Evolutionary conservation across 2,113 vertebrate genomes (phyloP).

Genomic region (Sylvietta virens): DNA sequence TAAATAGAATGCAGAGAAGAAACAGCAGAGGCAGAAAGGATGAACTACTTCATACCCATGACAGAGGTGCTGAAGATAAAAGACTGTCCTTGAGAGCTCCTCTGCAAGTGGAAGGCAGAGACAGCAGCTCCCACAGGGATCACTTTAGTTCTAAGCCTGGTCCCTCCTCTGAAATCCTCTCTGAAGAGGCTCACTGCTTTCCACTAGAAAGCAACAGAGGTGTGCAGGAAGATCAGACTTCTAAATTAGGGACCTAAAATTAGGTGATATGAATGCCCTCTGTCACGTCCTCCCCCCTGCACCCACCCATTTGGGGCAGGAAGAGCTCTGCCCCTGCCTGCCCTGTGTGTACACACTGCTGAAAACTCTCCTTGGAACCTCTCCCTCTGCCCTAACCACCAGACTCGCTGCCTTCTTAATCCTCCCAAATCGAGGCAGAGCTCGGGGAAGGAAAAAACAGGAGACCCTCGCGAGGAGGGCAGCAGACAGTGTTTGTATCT

Average conservation of each 20-base stretch:
- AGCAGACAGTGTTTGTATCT: background rate
- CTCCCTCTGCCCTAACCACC: background rate
- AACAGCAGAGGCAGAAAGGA: background rate
- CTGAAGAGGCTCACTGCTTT: background rate
- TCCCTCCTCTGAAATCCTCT: background rate
- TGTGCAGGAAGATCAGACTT: background rate
- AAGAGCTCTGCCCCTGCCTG: conserved; percentile 6
- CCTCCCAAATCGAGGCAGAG: background rate
- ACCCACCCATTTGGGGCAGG: background rate
- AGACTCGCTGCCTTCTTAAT: background rate
- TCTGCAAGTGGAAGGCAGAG: background rate
- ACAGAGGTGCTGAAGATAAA: background rate
- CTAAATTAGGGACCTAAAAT: background rate
- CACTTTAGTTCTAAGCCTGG: background rate
- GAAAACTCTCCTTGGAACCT: background rate
- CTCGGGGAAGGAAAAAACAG: background rate
- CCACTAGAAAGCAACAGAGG: background rate
- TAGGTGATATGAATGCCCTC: background rate
- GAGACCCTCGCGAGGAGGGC: background rate
- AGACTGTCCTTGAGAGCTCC: background rate
- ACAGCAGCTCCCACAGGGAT: background rate
- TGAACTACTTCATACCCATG: background rate
- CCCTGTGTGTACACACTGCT: background rate
- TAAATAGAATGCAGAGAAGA: background rate
- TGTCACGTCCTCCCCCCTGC: background rate